Percentiles rank a stretch among this genome's conserved stretches.
These are phyloP conservation scores for Pseudochirops cupreus DNA, from an alignment of 2,797 vertebrate species.

Conservation along the genomic window DNA sequence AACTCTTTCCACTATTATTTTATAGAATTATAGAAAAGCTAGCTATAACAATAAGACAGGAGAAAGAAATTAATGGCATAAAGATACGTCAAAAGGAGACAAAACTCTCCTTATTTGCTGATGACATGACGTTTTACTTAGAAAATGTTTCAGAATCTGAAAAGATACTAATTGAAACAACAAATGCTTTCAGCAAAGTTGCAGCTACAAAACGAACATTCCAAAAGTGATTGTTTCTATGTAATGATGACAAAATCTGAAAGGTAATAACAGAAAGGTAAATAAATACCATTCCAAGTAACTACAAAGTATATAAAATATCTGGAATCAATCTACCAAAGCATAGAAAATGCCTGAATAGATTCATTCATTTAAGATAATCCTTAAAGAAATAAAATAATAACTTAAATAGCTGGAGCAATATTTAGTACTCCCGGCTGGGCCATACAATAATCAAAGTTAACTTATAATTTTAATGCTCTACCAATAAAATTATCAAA, in stretches of 20 bases:
- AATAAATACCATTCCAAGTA: not conserved
- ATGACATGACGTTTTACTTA: not conserved
- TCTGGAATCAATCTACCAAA: not conserved
- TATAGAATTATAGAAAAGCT: not conserved
- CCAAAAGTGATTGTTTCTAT: not conserved
- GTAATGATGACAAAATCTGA: not conserved
- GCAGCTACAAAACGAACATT: not conserved
- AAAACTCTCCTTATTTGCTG: not conserved
- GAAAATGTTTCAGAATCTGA: not conserved
- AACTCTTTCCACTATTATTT: not conserved
- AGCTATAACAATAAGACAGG: not conserved
- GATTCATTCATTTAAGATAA: not conserved
- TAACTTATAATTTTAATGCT: not conserved
- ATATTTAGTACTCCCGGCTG: not conserved
- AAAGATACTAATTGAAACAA: not conserved
- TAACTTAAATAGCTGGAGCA: not conserved
- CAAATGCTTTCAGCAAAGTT: not conserved
- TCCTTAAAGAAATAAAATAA: not conserved
- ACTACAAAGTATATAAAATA: not conserved
- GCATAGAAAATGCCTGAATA: not conserved
- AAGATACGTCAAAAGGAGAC: not conserved
- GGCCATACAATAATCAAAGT: not conserved
- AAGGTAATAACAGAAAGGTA: not conserved
- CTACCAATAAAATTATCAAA: not conserved
- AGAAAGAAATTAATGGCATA: not conserved